Percentiles rank a stretch among this genome's conserved stretches.
These are phyloP conservation scores for Sebastes elongatus DNA, from an alignment of 2,797 vertebrate genomes.

Conservation along the genomic window DNA sequence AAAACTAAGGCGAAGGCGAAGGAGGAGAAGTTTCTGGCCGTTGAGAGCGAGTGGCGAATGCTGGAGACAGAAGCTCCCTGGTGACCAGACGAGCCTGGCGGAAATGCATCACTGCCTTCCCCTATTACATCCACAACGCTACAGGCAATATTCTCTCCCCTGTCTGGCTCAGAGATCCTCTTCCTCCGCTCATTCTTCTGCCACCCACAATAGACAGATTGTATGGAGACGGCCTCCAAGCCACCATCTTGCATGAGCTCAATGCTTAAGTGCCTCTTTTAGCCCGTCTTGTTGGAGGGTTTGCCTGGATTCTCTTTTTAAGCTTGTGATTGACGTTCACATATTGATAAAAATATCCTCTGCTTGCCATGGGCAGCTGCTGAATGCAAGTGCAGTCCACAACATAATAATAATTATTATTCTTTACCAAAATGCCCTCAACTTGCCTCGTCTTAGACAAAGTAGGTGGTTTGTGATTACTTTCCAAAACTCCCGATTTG, in stretches of 20 bases:
- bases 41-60: slow-evolving; percentile 43
- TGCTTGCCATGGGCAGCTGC: neutral
- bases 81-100: slow-evolving; percentile 53
- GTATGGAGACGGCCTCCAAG: neutral
- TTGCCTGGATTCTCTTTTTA: neutral
- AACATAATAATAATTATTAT: neutral
- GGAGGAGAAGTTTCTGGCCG: slow-evolving; percentile 49
- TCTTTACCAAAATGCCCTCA: neutral
- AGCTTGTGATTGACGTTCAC: neutral
- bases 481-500: neutral
- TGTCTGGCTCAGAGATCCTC: slow-evolving; percentile 49
- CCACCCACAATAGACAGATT: slow-evolving; percentile 44
- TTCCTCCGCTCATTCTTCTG: slow-evolving; percentile 34
- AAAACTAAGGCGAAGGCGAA: slow-evolving; percentile 52
- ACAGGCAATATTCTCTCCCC: slow-evolving; percentile 63
- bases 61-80: slow-evolving; percentile 64
- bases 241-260: neutral
- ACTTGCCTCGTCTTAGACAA: neutral
- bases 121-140: slow-evolving; percentile 73
- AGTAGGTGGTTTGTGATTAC: neutral
- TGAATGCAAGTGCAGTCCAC: neutral
- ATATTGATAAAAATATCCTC: neutral
- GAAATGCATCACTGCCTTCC: slow-evolving; percentile 76
- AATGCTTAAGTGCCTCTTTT: neutral
- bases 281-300: neutral